Conservation (phyloP, 2,888 invertebrate species). For the Euplagia quadripunctaria region DNA sequence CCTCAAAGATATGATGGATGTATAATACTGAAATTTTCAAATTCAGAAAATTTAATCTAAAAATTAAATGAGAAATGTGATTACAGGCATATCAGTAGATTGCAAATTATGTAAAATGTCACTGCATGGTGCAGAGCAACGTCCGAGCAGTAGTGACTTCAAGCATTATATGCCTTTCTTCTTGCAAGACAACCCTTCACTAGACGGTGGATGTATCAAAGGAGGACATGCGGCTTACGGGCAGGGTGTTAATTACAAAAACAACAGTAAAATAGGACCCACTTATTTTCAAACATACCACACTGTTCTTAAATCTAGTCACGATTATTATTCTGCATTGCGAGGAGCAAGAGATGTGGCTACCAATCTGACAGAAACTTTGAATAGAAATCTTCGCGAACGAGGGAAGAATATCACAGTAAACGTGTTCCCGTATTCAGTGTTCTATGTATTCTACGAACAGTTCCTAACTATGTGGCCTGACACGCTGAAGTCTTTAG, state of each 20-base stretch:
- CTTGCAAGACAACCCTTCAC: constrained; percentile 91
- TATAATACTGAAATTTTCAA: too few relatives aligned
- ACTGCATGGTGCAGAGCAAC: constrained; percentile 76
- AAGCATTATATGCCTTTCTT: constrained; percentile 93
- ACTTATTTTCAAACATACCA: constrained; percentile 95
- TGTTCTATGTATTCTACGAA: constrained; percentile 99
- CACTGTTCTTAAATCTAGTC: constrained; percentile 95
- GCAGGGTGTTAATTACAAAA: constrained; percentile 89
- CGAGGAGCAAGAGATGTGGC: constrained; percentile 93
- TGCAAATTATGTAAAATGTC: constrained; percentile 86
- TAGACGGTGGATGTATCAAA: constrained; percentile 91
- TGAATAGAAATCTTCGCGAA: constrained; percentile 78
- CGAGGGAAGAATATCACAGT: constrained; percentile 80
- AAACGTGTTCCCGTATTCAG: constrained; percentile 95
- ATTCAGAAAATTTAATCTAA: too few relatives aligned
- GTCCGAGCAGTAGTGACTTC: constrained; percentile 90
- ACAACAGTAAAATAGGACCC: constrained; percentile 86
- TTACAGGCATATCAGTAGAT: constrained; percentile 3
- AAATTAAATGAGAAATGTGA: not conserved
- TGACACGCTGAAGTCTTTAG: constrained; percentile 95
- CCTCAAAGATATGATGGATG: too few relatives aligned
- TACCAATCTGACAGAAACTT: constrained; percentile 92
- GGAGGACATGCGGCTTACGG: constrained; percentile 95
- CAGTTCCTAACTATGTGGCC: constrained; percentile 99
- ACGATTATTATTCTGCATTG: constrained; percentile 96